Evolutionary conservation across 2,113 vertebrate genomes (phyloP), one percentile per base, ranked within the genome.

Genomic region (Amblyopsis rosae): DNA sequence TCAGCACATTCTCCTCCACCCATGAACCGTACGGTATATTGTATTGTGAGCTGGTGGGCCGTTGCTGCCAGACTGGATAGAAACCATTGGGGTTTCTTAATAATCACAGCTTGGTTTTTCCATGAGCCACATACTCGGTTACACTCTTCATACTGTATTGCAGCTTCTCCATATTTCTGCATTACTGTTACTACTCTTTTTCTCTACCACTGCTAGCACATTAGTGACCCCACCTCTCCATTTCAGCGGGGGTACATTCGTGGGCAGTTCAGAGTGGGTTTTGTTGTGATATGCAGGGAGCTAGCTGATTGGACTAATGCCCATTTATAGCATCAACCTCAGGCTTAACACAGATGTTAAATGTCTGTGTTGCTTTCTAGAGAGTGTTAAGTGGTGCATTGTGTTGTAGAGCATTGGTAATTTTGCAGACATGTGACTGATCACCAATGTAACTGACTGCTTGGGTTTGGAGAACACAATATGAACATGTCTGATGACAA

Each of bases 11-110:
- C 57, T 74, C 64, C 55, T 62, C 73, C 74, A 76, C 64, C 76
- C 57, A 48, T 67, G 69, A 79, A 69, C 65, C 60, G 9, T 62
- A 79, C 75, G 70, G 60, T 80, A 70, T 69, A 76, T 51, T 60
- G 75, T 65, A 67, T 67, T 80, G 65, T 33, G 73, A 84, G 75
- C 74, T 75, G 78, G 69, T 70, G 75, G 67, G 65, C 64, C 35
- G 69, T 54, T 47, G 6, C 9, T 67, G 71, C 33, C 32, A 59
- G 73, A 79, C 70, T 75, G 65, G 63, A 75, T 72, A 66, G 77
- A 69, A 86, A 82, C 46, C 54, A 63, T 77, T 83, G 75, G 67
- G 75, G 82, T 63, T 70, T 72, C 55, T 81, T 56, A 60, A 75
- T 73, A 51, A 75, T 80, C 70, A 62, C 71, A 80, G 82, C 70